Percentiles rank a stretch among this genome's conserved stretches.
Evolutionary conservation across 2,113 vertebrate genomes (phyloP).

Genomic region (Dicrurus megarhynchus): DNA sequence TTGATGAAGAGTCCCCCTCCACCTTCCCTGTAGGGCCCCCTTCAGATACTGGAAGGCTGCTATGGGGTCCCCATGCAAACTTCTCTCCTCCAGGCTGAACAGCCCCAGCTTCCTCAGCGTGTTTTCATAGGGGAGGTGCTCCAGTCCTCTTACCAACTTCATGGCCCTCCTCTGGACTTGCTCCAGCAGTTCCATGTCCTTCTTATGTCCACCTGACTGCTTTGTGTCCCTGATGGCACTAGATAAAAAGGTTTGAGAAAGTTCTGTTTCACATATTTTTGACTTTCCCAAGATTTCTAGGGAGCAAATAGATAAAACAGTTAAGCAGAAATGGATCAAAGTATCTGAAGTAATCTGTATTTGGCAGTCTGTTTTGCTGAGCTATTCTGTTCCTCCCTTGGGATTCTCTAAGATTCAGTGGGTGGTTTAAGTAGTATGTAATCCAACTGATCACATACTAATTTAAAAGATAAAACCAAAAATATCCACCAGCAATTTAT

Average conservation of each 20-base stretch:
- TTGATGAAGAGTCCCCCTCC: neutral
- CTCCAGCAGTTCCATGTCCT: neutral
- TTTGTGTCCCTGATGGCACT: neutral
- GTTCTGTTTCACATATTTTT: neutral
- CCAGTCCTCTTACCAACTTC: neutral
- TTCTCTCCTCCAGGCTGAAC: neutral
- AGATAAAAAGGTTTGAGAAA: neutral
- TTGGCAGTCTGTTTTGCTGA: neutral
- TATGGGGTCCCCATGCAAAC: neutral
- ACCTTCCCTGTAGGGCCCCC: neutral
- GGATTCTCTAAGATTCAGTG: neutral
- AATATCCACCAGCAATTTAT: neutral
- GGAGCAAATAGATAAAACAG: neutral
- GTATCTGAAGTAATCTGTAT: neutral
- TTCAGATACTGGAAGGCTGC: neutral
- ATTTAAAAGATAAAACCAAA: neutral
- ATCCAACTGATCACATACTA: neutral
- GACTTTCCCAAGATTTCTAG: neutral
- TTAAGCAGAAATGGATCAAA: neutral
- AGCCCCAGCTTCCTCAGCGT: neutral
- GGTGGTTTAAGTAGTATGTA: neutral
- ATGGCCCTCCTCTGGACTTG: neutral
- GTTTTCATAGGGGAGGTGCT: neutral
- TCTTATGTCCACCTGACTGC: neutral
- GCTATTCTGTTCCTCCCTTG: neutral